These are phyloP conservation scores for Blera fallax DNA, from an alignment of 2,888 invertebrate genomes.

Conservation along the genomic window DNA sequence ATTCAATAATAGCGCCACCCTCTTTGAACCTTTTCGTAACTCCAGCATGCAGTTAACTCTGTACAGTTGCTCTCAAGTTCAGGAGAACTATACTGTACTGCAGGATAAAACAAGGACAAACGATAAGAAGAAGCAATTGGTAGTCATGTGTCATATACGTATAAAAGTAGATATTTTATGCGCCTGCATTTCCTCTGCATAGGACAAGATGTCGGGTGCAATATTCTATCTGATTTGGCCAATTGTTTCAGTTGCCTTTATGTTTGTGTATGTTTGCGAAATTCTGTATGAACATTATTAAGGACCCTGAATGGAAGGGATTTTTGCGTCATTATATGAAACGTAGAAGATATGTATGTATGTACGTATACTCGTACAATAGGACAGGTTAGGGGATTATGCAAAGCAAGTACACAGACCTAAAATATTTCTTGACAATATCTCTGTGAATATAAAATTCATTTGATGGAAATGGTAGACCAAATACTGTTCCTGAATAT, in stretches of 20 bases:
- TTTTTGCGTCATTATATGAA: conserved; percentile 44
- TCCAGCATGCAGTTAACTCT: not conserved
- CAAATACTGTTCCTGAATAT: not conserved
- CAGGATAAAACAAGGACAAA: conserved; percentile 46
- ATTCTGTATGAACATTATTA: conserved; percentile 47
- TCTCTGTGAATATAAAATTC: conserved; percentile 38
- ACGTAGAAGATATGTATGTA: not conserved
- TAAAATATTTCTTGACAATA: conserved; percentile 44
- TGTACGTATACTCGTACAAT: not conserved
- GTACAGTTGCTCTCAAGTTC: conserved; percentile 16
- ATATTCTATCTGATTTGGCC: conserved; percentile 72
- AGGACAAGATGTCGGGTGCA: conserved; percentile 72
- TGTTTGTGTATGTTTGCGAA: conserved; percentile 51
- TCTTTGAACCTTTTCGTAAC: not conserved
- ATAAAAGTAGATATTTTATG: conserved; percentile 58
- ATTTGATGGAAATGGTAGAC: conserved; percentile 29
- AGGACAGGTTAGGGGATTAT: conserved; percentile 15
- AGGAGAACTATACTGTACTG: not conserved
- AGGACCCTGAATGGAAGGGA: conserved; percentile 40
- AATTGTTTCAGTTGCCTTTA: conserved; percentile 65
- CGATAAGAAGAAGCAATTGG: conserved; percentile 61
- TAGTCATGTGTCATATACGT: conserved; percentile 55
- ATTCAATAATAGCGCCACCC: conserved; percentile 45
- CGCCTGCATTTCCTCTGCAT: conserved; percentile 64
- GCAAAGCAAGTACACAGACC: conserved; percentile 19